Percentiles rank a stretch among this genome's conserved stretches.
These are phyloP conservation scores for Catajapyx aquilonaris DNA, from an alignment of 1,140 invertebrate genomes.

Conservation along the genomic window DNA sequence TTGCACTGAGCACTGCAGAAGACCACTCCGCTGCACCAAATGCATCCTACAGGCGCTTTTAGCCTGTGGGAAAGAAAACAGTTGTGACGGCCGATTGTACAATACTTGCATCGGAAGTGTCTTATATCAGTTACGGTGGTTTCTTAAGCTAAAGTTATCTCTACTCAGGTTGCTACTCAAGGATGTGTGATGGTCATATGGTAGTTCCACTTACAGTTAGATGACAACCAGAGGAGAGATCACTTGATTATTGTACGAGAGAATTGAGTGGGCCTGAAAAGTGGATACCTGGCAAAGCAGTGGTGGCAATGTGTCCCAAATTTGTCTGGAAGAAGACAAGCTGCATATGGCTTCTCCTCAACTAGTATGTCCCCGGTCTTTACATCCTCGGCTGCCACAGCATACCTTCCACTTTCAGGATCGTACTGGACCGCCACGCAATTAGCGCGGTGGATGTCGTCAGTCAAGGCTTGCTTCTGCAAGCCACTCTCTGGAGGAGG, in stretches of 20 bases:
- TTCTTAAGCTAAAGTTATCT: too few relatives aligned
- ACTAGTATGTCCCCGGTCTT: constrained; percentile 40
- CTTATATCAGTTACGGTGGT: too few relatives aligned
- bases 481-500: constrained; percentile 2
- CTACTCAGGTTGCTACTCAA: too few relatives aligned
- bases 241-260: too few relatives aligned
- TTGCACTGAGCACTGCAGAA: constrained; percentile 25
- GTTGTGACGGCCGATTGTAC: too few relatives aligned
- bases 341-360: constrained; percentile 47
- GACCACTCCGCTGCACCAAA: constrained; percentile 19
- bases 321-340: constrained; percentile 44
- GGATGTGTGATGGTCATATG: too few relatives aligned
- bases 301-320: constrained; percentile 60
- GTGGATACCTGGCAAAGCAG: constrained; percentile 55
- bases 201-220: too few relatives aligned
- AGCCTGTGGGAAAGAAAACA: constrained; percentile 6
- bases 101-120: too few relatives aligned
- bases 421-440: constrained; percentile 25
- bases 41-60: constrained; percentile 20
- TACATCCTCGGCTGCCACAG: constrained; percentile 33
- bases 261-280: too few relatives aligned
- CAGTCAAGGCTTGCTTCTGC: background rate
- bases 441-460: constrained; percentile 18
- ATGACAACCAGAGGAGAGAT: too few relatives aligned
- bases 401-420: constrained; percentile 25